Conservation (phyloP, 1,140 invertebrate genomes). For the Pseudomyrmex sp. region DNA sequence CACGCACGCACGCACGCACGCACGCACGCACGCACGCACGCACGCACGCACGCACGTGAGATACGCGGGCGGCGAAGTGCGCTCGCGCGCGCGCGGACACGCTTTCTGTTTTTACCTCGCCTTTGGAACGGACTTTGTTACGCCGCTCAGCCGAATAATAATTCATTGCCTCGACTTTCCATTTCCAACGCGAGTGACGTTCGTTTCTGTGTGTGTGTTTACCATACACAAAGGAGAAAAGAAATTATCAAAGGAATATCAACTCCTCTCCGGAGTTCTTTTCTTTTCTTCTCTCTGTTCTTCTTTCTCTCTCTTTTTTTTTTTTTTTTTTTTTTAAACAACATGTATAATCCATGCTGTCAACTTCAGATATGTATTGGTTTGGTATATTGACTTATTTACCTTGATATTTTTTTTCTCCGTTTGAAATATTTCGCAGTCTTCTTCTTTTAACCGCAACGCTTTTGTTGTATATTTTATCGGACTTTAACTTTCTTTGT, state of each 20-base stretch:
- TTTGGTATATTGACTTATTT: too few species aligned
- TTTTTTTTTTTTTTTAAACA: not conserved
- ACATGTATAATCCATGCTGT: not conserved
- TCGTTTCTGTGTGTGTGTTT: not conserved
- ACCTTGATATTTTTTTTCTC: too few species aligned
- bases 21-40: too few species aligned
- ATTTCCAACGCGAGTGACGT: conserved; percentile 64
- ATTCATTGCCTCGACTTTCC: conserved; percentile 68
- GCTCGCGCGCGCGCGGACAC: conserved; percentile 64
- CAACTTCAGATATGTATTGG: not conserved
- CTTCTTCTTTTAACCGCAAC: too few species aligned
- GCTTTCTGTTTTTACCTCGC: conserved; percentile 74
- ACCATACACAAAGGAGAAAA: conserved; percentile 37
- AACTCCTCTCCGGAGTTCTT: conserved; percentile 10
- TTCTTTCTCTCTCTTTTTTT: too few species aligned
- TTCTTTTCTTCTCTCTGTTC: not conserved
- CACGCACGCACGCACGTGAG: not conserved
- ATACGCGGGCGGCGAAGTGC: conserved; percentile 62
- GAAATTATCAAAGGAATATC: conserved; percentile 29
- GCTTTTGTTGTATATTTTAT: too few species aligned
- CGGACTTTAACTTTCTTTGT: too few species aligned
- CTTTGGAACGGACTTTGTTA: conserved; percentile 65
- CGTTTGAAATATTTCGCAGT: too few species aligned
- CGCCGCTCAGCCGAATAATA: conserved; percentile 69
- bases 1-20: too few species aligned